A percentile compares a stretch with the other conserved stretches of the same genome.
phyloP scores from a whole-genome alignment of 2,888 invertebrate genomes.

The Tenthredo amoena region DNA sequence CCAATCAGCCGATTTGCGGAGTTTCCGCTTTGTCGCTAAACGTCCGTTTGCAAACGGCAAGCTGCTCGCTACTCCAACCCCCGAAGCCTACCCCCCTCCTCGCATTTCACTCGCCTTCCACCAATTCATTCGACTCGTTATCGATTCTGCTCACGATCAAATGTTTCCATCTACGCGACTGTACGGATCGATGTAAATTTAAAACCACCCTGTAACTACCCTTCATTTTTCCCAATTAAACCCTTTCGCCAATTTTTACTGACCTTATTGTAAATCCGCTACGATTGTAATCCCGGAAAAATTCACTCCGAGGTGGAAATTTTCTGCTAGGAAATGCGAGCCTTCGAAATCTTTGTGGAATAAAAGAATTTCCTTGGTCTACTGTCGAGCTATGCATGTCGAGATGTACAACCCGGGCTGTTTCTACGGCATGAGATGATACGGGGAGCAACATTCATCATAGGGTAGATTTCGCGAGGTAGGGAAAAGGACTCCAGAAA shows the following conservation, averaged over 20 bases:
- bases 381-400: constrained; percentile 36
- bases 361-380: neutral
- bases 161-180: neutral
- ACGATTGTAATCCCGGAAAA: neutral
- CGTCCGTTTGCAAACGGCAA: constrained; percentile 41
- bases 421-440: constrained; percentile 27
- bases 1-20: constrained; percentile 63
- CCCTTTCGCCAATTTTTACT: neutral
- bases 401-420: neutral
- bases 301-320: neutral
- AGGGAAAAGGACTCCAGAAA: constrained; percentile 38
- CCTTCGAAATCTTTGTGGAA: neutral
- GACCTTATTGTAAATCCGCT: neutral
- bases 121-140: constrained; percentile 27
- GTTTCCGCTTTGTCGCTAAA: constrained; percentile 54
- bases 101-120: constrained; percentile 5
- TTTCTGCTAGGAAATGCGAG: neutral
- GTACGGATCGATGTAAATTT: neutral
- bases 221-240: neutral
- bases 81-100: neutral
- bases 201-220: neutral
- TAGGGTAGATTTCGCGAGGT: constrained; percentile 53
- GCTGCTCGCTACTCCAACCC: constrained; percentile 6
- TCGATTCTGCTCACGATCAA: constrained; percentile 8
- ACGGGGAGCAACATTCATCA: constrained; percentile 58